These are phyloP conservation scores for Lepidocyrtinus sp. DNA, from an alignment of 2,888 invertebrate species.

Conservation along the genomic window DNA sequence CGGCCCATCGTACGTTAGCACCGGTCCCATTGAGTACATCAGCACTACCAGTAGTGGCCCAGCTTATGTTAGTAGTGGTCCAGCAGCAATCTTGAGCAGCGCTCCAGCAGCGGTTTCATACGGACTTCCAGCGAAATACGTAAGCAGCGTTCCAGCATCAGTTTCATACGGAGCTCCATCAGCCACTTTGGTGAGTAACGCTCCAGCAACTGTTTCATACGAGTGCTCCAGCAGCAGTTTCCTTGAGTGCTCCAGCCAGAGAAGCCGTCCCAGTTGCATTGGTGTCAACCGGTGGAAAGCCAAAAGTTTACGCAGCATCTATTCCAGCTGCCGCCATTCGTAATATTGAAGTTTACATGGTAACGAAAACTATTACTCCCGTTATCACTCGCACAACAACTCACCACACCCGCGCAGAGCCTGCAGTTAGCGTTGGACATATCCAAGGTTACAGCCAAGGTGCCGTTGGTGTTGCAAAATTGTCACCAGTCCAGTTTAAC, in stretches of 20 bases:
- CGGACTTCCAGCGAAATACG: slow-evolving; percentile 3
- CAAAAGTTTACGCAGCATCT: slow-evolving; percentile 48
- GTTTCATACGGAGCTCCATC: no score
- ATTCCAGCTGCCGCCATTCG: slow-evolving; percentile 67
- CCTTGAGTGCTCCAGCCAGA: neutral
- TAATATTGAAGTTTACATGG: slow-evolving; percentile 64
- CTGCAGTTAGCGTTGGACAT: slow-evolving; percentile 65
- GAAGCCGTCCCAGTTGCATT: slow-evolving; percentile 53
- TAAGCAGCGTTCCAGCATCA: no score
- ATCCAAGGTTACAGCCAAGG: slow-evolving; percentile 68
- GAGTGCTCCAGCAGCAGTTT: neutral
- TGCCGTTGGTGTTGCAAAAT: slow-evolving; percentile 56
- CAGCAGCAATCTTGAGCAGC: no score
- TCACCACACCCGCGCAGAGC: slow-evolving; percentile 63
- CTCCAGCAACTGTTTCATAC: slow-evolving; percentile 14
- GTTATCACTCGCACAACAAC: slow-evolving; percentile 68
- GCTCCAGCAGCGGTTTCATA: neutral
- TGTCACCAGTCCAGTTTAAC: slow-evolving; percentile 67
- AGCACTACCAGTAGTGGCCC: no score
- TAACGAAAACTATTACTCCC: slow-evolving; percentile 69
- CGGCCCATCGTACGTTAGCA: no score
- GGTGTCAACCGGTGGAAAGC: slow-evolving; percentile 61
- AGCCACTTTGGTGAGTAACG: no score
- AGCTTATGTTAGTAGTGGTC: no score
- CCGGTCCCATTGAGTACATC: no score